These are phyloP conservation scores for Watsonalla cultraria DNA, from an alignment of 2,888 invertebrate species.

Conservation along the genomic window DNA sequence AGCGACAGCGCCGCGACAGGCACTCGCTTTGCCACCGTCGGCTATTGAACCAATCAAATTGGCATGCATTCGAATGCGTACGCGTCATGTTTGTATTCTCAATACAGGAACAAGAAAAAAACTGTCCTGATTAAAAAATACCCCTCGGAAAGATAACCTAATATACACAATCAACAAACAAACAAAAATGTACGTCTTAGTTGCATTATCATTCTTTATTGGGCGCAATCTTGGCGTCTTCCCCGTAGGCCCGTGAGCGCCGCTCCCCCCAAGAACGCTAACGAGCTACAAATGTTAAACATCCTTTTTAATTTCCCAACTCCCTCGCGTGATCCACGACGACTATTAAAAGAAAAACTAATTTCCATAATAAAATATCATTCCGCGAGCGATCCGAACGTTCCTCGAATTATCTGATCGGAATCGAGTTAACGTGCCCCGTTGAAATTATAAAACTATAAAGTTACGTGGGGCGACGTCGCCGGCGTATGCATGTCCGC, in stretches of 20 bases:
- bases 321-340: slow-evolving; percentile 60
- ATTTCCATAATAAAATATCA: slow-evolving; percentile 73
- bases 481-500: slow-evolving; percentile 65
- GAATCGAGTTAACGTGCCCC: slow-evolving; percentile 70
- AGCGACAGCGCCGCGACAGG: slow-evolving; percentile 30
- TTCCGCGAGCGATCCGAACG: slow-evolving; percentile 44
- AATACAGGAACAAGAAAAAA: too few relatives aligned
- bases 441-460: slow-evolving; percentile 72
- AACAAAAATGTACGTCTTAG: too few relatives aligned
- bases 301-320: slow-evolving; percentile 53
- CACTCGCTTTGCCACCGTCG: slow-evolving; percentile 15
- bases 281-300: slow-evolving; percentile 54
- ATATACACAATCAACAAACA: too few relatives aligned
- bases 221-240: neutral
- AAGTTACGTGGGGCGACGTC: slow-evolving; percentile 67
- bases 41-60: too few relatives aligned
- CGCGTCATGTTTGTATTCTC: too few relatives aligned
- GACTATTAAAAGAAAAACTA: slow-evolving; percentile 73
- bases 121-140: too few relatives aligned
- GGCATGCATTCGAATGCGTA: too few relatives aligned
- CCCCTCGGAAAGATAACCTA: too few relatives aligned
- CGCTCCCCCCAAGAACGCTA: slow-evolving; percentile 39
- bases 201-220: neutral
- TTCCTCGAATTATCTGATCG: slow-evolving; percentile 64
- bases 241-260: neutral